phyloP scores from a whole-genome alignment of 2,113 vertebrate genomes.

The Callipepla californica region DNA sequence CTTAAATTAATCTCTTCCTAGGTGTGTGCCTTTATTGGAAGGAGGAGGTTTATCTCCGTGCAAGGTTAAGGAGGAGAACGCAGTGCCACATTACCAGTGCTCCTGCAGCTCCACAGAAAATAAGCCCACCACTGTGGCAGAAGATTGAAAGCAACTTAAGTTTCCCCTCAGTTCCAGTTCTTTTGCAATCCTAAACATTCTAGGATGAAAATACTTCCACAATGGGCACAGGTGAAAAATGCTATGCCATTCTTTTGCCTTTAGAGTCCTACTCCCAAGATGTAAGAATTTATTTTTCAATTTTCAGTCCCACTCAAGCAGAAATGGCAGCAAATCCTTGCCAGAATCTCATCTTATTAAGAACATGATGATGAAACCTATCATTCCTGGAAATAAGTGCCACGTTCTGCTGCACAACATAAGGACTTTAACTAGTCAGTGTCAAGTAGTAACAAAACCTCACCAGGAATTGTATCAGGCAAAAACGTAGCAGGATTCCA shows the following conservation, averaged over 20 bases:
- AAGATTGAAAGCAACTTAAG: not conserved
- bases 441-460: slow-evolving; percentile 70
- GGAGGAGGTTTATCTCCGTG: not conserved
- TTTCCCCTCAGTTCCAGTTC: not conserved
- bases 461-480: slow-evolving; percentile 93
- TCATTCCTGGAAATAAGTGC: not conserved
- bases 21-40: not conserved
- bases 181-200: not conserved
- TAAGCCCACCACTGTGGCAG: not conserved
- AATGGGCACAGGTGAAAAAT: fast-evolving
- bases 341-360: not conserved
- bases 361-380: not conserved
- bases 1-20: not conserved
- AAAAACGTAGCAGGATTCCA: slow-evolving; percentile 94
- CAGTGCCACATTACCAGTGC: not conserved
- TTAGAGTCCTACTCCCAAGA: not conserved
- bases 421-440: slow-evolving; percentile 31
- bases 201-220: not conserved
- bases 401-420: not conserved
- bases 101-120: not conserved
- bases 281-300: not conserved
- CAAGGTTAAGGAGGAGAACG: not conserved
- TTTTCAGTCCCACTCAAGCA: not conserved
- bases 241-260: not conserved
- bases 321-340: not conserved